Evolutionary conservation across 2,888 invertebrate species (phyloP).

Genomic region (Lithophane leautieri): DNA sequence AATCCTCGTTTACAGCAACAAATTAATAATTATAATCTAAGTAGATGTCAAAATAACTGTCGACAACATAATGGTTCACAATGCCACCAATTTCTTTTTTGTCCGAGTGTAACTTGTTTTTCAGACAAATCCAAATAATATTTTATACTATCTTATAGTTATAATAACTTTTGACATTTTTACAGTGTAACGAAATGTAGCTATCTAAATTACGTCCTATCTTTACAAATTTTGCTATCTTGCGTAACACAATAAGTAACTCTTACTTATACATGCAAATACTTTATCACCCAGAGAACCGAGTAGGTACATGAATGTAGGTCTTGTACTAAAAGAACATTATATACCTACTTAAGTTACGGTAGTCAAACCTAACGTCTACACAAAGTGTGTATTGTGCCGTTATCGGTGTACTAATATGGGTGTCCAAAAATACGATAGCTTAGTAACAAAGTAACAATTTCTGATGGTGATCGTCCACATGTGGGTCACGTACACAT

Average conservation of each 20-base stretch:
- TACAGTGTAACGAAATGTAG: conserved; percentile 24
- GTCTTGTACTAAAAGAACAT: conserved; percentile 15
- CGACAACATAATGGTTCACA: not conserved
- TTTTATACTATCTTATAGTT: not conserved
- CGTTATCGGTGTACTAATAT: conserved; percentile 56
- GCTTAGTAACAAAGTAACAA: conserved; percentile 45
- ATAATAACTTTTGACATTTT: conserved; percentile 12
- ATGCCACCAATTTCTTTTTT: not conserved
- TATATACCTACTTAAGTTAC: conserved; percentile 20
- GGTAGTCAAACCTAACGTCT: conserved; percentile 17
- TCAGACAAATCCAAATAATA: not conserved
- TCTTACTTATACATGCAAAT: conserved; percentile 9
- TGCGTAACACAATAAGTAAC: not conserved
- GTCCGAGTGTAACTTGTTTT: not conserved
- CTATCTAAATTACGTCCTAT: conserved; percentile 15
- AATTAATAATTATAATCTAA: conserved; percentile 12
- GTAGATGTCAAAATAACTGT: conserved; percentile 17
- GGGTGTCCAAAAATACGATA: conserved; percentile 58
- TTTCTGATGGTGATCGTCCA: conserved; percentile 41
- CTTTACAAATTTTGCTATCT: conserved; percentile 10
- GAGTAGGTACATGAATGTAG: conserved; percentile 13
- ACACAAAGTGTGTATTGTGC: conserved; percentile 52
- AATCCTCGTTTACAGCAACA: not conserved
- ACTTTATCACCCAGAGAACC: conserved; percentile 9
- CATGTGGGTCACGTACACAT: conserved; percentile 63